Base-by-base conservation (phyloP, 2,113 vertebrate genomes). In the Plotosus lineatus region DNA sequence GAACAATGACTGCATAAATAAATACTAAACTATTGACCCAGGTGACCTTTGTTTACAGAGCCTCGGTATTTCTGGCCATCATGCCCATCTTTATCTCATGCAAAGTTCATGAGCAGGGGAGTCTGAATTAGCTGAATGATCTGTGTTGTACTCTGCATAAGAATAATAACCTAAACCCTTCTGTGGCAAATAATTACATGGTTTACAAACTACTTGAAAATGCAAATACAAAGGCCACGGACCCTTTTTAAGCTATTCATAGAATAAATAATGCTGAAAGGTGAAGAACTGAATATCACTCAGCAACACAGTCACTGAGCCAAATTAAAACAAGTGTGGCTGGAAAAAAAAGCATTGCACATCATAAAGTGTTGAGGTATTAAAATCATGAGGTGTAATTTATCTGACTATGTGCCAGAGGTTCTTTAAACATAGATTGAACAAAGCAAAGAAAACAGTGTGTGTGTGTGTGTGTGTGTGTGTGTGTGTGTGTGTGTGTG, bases 201-300 rank as follows among this genome's bases (percentile, higher is more conserved):
- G 66, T 81, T 75, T 65, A 75, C 83, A 74, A 87, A 89, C 84
- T 88, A 89, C 88, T 90, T 89, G 73, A 91, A 90, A 86, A 80
- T 79, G 72, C 76, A 86, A 63, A 89, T 86, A 60, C 14, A 58
- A 76, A 83, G 87, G 65, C 51, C 76, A 86, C 76, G 78, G 56
- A 82, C 78, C 55, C 55, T 75, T 68, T 82, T 82, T 78, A 86
- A 88, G 85, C 72, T 85, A 81, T 82, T 90, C 83, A 86, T 76
- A 63, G 80, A 55, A 36, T 82, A 80, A 85, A 89, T 88, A 88
- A 77, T 58, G 69, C 66, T 78, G 46, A 66, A 69, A 69, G 72
- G 78, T 65, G 84, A 77, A 56, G 28, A 31, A 76, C 60, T 81
- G 66, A 78, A 75, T 51, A 73, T 40, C 69, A 69, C 60, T 83